A percentile compares a stretch with the other conserved stretches of the same genome.
phyloP scores from a whole-genome alignment of 2,113 vertebrate genomes.

The Penelope pileata region DNA sequence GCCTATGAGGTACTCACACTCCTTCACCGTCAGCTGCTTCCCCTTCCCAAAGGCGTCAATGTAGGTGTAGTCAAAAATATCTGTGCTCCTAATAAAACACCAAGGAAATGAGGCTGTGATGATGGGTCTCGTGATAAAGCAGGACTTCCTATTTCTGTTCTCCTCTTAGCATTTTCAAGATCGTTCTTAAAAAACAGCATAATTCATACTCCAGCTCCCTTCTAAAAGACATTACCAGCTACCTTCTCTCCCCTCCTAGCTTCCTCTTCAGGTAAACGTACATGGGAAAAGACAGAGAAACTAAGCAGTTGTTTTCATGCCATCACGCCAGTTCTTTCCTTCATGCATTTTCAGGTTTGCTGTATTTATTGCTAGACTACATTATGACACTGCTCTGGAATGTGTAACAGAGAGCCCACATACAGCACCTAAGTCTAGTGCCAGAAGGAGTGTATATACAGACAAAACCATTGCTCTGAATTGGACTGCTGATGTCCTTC shows the following conservation, averaged over 20 bases:
- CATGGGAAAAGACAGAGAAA: background rate
- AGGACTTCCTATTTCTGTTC: background rate
- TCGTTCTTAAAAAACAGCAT: background rate
- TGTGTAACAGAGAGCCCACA: fast-evolving
- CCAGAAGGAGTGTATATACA: background rate
- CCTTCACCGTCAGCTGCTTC: slow-evolving; percentile 92
- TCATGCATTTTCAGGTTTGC: background rate
- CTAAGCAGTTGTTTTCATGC: background rate
- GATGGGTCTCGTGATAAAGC: background rate
- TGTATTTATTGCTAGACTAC: background rate
- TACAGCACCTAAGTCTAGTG: background rate
- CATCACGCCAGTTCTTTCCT: background rate
- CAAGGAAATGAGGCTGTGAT: background rate
- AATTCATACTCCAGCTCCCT: background rate
- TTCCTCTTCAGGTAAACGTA: background rate
- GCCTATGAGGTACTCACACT: slow-evolving; percentile 94
- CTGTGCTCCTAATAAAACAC: slow-evolving; percentile 78
- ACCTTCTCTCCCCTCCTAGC: background rate
- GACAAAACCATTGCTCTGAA: background rate
- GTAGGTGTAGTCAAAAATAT: slow-evolving; percentile 95
- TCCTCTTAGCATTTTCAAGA: background rate
- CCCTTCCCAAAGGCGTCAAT: slow-evolving; percentile 96
- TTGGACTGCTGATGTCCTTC: background rate
- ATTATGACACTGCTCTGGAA: background rate
- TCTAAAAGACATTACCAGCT: background rate